These are phyloP conservation scores for Vombatus ursinus DNA, from an alignment of 2,113 vertebrate genomes.

Conservation along the genomic window DNA sequence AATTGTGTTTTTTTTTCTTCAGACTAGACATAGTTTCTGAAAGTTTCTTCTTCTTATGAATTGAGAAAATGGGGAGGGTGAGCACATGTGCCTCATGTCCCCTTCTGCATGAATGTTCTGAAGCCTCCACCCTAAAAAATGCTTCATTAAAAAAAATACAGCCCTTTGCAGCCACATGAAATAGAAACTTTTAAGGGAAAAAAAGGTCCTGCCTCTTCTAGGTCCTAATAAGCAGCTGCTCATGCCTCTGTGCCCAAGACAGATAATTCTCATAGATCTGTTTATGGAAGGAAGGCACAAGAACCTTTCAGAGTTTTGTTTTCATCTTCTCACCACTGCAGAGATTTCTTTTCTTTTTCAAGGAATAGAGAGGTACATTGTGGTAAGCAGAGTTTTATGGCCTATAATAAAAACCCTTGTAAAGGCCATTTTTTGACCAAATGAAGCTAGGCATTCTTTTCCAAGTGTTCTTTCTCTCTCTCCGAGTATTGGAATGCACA, in stretches of 20 bases:
- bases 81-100: not conserved
- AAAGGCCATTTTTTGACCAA: constrained; percentile 77
- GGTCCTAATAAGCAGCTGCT: constrained; percentile 64
- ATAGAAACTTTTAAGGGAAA: constrained; percentile 1
- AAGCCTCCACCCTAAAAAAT: constrained; percentile 27
- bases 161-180: constrained; percentile 4
- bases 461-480: constrained; percentile 18
- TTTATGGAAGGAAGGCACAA: constrained; percentile 36
- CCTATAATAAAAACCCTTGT: constrained; percentile 75
- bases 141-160: constrained; percentile 46
- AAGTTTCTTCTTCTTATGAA: constrained; percentile 36
- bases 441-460: constrained; percentile 73
- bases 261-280: constrained; percentile 67
- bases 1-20: not conserved
- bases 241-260: constrained; percentile 26
- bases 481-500: constrained; percentile 63
- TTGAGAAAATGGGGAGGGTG: not conserved
- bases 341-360: constrained; percentile 60
- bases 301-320: constrained; percentile 20
- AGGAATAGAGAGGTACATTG: constrained; percentile 62
- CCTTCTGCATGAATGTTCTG: constrained; percentile 34
- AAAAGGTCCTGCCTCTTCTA: constrained; percentile 4
- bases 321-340: constrained; percentile 56
- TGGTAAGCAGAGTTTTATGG: constrained; percentile 76
- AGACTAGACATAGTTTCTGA: constrained; percentile 29